phyloP scores from a whole-genome alignment of 2,113 vertebrate genomes.

The Myodes glareolus region DNA sequence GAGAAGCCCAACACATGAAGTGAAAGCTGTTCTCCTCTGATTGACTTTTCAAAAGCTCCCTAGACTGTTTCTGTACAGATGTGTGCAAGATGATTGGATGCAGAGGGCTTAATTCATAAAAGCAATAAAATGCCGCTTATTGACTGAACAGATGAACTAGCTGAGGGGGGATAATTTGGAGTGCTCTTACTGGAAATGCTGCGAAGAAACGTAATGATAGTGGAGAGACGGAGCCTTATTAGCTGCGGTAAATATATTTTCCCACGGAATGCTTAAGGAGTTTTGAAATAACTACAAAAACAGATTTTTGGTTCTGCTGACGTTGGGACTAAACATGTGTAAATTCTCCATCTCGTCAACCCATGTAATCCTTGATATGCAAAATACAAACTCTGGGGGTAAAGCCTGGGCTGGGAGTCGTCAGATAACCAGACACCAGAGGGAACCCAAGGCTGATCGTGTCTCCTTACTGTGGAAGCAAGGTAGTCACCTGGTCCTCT shows the following conservation, averaged over 20 bases:
- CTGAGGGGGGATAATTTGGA: conserved; percentile 86
- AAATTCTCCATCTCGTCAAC: background rate
- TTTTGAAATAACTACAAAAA: conserved; percentile 72
- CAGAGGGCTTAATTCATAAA: conserved; percentile 89
- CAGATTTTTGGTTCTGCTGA: conserved; percentile 71
- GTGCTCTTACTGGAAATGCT: conserved; percentile 85
- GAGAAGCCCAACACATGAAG: conserved; percentile 73
- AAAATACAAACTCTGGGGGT: background rate
- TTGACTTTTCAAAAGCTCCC: conserved; percentile 90
- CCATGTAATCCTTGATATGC: background rate
- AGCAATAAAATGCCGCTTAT: conserved; percentile 87
- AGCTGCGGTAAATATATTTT: conserved; percentile 81
- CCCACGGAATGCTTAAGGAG: conserved; percentile 74
- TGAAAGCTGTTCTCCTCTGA: conserved; percentile 87
- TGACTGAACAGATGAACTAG: conserved; percentile 88
- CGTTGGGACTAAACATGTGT: conserved; percentile 44
- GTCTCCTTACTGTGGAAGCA: background rate
- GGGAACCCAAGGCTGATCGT: background rate
- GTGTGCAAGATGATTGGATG: conserved; percentile 88
- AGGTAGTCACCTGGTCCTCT: too few species aligned
- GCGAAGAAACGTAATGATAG: conserved; percentile 82
- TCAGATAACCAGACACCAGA: background rate
- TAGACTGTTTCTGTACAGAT: conserved; percentile 86
- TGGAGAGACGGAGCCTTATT: conserved; percentile 80
- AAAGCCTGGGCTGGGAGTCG: background rate